Base-by-base conservation (phyloP, 2,113 vertebrate species). In the Terrapene triunguis region DNA sequence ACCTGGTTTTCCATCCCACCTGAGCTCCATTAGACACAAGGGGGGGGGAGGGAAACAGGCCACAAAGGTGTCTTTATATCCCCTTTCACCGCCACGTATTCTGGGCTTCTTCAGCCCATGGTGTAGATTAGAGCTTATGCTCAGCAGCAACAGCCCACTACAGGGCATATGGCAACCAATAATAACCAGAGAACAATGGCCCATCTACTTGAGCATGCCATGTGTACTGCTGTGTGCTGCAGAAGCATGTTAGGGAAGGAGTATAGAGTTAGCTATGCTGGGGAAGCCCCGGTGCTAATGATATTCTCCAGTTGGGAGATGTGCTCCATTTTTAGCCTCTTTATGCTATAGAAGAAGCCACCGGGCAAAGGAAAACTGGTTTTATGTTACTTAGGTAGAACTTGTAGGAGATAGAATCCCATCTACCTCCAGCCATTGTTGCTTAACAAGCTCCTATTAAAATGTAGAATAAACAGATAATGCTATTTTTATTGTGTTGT, bases 1-100 rank as follows among this genome's bases (percentile, higher is more conserved):
- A 32, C n/a, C 8, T 5, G 44, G 22, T 12, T 47, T 29, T n/a
- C 51, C 19, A 13, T 10, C 81, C 80, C 53, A 22, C 50, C 47
- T 80, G 11, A 80, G 48, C 32, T 74, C 89, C 80, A 50, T 27
- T 14, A 84, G 6, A 2, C 35, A 38, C 0, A 0, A 9, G 13
- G 5, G 44, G 44, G 57, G 78, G 50, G 82, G 0, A 3, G 13
- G 8, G 42, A 44, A 42, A 42, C 22, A 5, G 11, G 42, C 22
- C 21, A 76, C 74, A 44, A 5, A 24, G 38, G 19, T 44, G 10
- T 5, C 72, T 24, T 76, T 42, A 44, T 6, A n/a, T 27, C 6
- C 14, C 76, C 25, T 8, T 79, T 27, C 25, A 48, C 74, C 44
- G 3, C 42, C 74, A 47, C 24, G 47, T 47, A 29, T 11, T 29